Evolutionary conservation across 1,140 invertebrate species (phyloP), one percentile per base, ranked within the genome.

Genomic region (Drosophila ohnishii): DNA sequence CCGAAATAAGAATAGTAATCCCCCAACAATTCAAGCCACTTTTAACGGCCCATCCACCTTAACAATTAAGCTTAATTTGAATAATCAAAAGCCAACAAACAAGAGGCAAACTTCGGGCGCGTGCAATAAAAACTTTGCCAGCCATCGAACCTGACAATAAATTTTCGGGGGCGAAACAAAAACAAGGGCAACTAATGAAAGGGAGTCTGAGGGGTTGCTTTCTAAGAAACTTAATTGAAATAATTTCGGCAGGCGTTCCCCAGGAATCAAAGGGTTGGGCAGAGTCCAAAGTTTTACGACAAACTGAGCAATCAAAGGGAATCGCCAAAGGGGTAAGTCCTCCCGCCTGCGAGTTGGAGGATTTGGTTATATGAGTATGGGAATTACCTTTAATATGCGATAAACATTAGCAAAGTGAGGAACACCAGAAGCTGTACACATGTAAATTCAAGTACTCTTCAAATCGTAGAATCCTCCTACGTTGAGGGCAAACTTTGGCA

Each of bases 51-150:
- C 40, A 39, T 40, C 40, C 82, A 87, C 82, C 82, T 86, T 86
- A 75, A 87, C 78, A 86, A 86, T 86, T 86, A 86, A 78, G 78
- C 83, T 47, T 86, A 86, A 86, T 86, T 86, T 86, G 82, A 82
- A 86, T 86, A 86, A 86, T 86, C 82, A 86, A 86, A 86, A 86
- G 82, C 83, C 83, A 86, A 86, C 82, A 86, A 86, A 75, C 67
- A 86, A 74, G 61, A 77, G 55, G 47, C 59, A 58, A 75, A 70
- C 44, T 56, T 48, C 34, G 30, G 56, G 47, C 53, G 78, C 81
- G 73, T 80, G 82, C 82, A 86, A 85, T 85, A 85, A 85, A 85
- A 85, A 85, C 82, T 85, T 86, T 86, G 62, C 59, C 60, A 72
- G 59, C 75, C 78, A 86, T 86, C 82, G 82, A 86, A 86, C 82